phyloP scores from a whole-genome alignment of 1,140 invertebrate genomes.

The Bombus turneri region DNA sequence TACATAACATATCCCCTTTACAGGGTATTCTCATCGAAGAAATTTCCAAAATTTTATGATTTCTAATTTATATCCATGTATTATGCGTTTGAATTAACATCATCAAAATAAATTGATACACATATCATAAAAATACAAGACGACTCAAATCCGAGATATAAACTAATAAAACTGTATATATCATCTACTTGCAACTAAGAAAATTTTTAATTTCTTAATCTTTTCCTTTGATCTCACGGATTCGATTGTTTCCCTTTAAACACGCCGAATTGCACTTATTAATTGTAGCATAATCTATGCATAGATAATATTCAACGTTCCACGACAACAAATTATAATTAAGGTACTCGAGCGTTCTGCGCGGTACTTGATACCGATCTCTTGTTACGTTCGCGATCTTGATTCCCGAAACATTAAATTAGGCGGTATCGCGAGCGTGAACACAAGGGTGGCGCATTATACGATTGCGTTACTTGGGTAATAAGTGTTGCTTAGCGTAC shows the following conservation, averaged over 20 bases:
- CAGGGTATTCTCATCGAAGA: too few relatives aligned
- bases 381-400: constrained; percentile 52
- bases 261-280: background rate
- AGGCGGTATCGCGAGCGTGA: constrained; percentile 52
- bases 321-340: constrained; percentile 31
- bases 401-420: constrained; percentile 65
- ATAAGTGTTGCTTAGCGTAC: constrained; percentile 67
- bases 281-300: background rate
- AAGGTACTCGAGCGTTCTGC: background rate
- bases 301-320: background rate
- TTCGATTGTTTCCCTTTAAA: background rate
- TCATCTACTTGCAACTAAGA: background rate
- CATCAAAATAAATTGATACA: too few relatives aligned
- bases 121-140: too few relatives aligned
- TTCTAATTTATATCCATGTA: too few relatives aligned
- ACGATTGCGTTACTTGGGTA: constrained; percentile 70
- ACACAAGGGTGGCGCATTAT: constrained; percentile 57
- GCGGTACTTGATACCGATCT: constrained; percentile 51
- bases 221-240: too few relatives aligned
- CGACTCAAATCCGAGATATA: too few relatives aligned
- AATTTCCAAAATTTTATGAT: too few relatives aligned
- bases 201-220: too few relatives aligned
- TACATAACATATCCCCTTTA: too few relatives aligned
- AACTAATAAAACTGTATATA: too few relatives aligned
- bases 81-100: too few relatives aligned